Base-by-base conservation (phyloP, 2,888 invertebrate species). In the Ceratothoa steindachneri region DNA sequence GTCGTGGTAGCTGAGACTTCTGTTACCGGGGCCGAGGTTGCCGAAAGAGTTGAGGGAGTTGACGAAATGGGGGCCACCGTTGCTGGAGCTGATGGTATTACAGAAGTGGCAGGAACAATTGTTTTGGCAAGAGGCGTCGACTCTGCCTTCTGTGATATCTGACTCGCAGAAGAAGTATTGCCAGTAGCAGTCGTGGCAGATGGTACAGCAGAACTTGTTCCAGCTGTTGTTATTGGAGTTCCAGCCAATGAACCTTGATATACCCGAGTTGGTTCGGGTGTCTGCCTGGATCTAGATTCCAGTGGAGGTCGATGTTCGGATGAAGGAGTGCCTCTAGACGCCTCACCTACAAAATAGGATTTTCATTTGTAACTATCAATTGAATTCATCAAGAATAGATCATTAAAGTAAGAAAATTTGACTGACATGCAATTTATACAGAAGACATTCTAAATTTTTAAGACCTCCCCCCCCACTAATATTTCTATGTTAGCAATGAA, bases 241-340 rank as follows among this genome's bases (percentile, higher is more conserved):
- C 79, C 79, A 28, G 74, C 79, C 29, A 79, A 71, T 7, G 79
- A 76, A 15, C 79, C 79, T 65, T 79, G 79, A 60, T 71, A 75
- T 28, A 79, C 64, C 66, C 74, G 76, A 29, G 79, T 79, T 30
- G 79, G 79, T 70, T 79, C 79, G 4, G 79, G 79, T 3, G 79
- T 79, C 51, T 79, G 79, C 30, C 79, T 73, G 31, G 79, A 73
- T 27, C 79, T 73, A 51, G 76, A 72, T 53, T 79, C 79, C 31
- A 79, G 64, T n/a, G 70, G 74, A 19, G 74, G 79, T 28, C 79
- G 76, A 52, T 79, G 71, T 66, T 79, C 79, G 1, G 79, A 79
- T 7, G 79, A 79, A 67, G 79, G 79, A 19, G 79, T 79, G 55
- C 75, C 76, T 41, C 79, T 71, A n/a, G 79, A 75, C 30, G 79